Base-by-base conservation (phyloP, 30 jellyfish, hydroid and myxozoan genomes). In the Haliclystus octoradiatus region DNA sequence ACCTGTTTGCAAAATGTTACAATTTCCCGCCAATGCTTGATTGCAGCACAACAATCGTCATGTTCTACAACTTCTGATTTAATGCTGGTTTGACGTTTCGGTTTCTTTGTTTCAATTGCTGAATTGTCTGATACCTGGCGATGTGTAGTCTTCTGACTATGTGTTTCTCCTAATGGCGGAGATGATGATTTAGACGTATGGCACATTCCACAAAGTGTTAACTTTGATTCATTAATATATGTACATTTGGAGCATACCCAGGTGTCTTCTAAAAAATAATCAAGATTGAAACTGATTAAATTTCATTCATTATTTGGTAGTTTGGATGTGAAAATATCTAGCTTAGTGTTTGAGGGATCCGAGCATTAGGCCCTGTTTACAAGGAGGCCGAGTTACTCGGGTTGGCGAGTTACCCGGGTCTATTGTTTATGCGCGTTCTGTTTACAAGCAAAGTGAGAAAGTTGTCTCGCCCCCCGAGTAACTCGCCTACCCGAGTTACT, bases 1-100 rank as follows among this genome's bases (percentile, higher is more conserved):
- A 40, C 98, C 83, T 89, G 81, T 72, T 63, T 73, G 49, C 98
- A 89, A 15, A 89, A 27, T 1, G 77, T 30, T 2, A 89, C 82
- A 53, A 89, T 75, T 22, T 81, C 87, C 23, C 67, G 64, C 98
- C 98, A 89, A 68, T 66, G 62, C 27, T 80, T 63, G 19, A 81
- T 22, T 26, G 98, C 98, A 33, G 46, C 51, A 1, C 62, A 29
- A 68, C 70, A 91, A 50, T 81, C 94, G 50, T 81, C 93, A 29
- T 69, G 84, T 47, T 94, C 65, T 0, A 81, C 49, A 12, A 80
- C 30, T 51, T 89, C 94, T 2, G 90, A 81, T 71, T 76, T 75
- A 3, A 62, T 49, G 64, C 98, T 89, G 53, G 82, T 52, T 33
- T 89, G 98, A 24, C 95, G 69, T 50, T 64, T 79, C 29, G 73